Conservation (phyloP, 2,113 vertebrate genomes). For the Ardeotis arabs region DNA sequence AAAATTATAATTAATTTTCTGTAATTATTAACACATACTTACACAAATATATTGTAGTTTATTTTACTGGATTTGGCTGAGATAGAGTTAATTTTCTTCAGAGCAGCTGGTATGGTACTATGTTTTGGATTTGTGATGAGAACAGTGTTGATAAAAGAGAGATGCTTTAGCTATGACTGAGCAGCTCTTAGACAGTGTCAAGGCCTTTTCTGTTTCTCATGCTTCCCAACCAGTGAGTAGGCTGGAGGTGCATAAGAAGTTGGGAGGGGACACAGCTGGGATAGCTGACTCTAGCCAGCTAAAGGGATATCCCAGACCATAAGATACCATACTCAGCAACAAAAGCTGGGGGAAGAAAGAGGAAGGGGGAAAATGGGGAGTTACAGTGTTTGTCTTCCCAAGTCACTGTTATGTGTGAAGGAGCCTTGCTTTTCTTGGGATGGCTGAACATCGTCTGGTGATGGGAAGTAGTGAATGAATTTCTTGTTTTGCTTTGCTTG, state of each 20-base stretch:
- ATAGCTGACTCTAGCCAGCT: not conserved
- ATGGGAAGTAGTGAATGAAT: not conserved
- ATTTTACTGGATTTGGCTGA: not conserved
- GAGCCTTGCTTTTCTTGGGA: not conserved
- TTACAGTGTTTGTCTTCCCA: not conserved
- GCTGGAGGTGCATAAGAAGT: not conserved
- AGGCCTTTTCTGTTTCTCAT: not conserved
- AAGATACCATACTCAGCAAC: rapidly evolving
- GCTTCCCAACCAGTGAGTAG: rapidly evolving
- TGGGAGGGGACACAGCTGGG: not conserved
- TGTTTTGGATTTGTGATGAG: not conserved
- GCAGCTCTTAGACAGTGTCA: not conserved
- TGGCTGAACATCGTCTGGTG: not conserved
- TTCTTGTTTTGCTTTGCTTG: not conserved
- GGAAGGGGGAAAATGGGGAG: not conserved
- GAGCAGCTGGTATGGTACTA: not conserved
- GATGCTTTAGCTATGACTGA: not conserved
- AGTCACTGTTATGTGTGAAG: rapidly evolving
- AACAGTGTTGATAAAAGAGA: not conserved
- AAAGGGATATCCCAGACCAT: not conserved
- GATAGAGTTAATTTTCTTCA: not conserved
- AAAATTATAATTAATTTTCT: not conserved
- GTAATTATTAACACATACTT: not conserved
- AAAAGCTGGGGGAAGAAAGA: not conserved
- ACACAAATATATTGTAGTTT: not conserved